A percentile compares a stretch with the other conserved stretches of the same genome.
Conservation (phyloP, 92 coral and sea anemone genomes). For the Epizoanthus illoricatus region DNA sequence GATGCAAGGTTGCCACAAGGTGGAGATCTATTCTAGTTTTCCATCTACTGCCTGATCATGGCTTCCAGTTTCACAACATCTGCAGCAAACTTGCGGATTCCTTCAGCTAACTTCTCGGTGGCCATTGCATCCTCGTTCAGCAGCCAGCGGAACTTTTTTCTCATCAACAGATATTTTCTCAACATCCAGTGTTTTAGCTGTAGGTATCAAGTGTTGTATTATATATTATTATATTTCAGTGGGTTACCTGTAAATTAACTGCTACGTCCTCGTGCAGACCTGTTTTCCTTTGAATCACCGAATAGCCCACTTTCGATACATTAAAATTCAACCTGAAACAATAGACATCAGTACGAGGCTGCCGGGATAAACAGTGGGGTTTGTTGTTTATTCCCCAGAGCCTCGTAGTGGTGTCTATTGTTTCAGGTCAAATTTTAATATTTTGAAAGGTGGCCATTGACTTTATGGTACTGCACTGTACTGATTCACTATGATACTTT, state of each 20-base stretch:
- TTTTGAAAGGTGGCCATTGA: too few relatives aligned
- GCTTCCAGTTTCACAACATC: conserved; percentile 95
- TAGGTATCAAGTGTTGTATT: not conserved
- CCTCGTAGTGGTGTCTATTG: too few relatives aligned
- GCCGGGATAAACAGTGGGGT: too few relatives aligned
- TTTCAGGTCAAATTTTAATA: too few relatives aligned
- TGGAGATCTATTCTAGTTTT: conserved; percentile 12
- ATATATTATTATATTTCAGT: not conserved
- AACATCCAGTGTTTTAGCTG: conserved; percentile 80
- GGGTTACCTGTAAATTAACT: not conserved
- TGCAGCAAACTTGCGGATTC: conserved; percentile 97
- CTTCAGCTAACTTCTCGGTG: conserved; percentile 96
- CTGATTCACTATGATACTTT: too few relatives aligned
- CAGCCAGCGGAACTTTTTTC: conserved; percentile 87
- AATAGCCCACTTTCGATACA: too few relatives aligned
- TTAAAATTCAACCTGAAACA: too few relatives aligned
- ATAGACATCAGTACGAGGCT: too few relatives aligned
- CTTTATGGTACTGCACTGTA: too few relatives aligned
- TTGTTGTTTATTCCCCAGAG: too few relatives aligned
- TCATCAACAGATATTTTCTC: conserved; percentile 86
- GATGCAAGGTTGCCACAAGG: not conserved
- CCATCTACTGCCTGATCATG: conserved; percentile 78
- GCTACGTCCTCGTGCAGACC: too few relatives aligned
- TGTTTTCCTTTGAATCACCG: too few relatives aligned
- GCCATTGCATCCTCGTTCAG: conserved; percentile 99